Percentiles rank a stretch among this genome's conserved stretches.
These are phyloP conservation scores for Zhengitettix transpicula DNA, from an alignment of 2,888 invertebrate genomes.

Conservation along the genomic window DNA sequence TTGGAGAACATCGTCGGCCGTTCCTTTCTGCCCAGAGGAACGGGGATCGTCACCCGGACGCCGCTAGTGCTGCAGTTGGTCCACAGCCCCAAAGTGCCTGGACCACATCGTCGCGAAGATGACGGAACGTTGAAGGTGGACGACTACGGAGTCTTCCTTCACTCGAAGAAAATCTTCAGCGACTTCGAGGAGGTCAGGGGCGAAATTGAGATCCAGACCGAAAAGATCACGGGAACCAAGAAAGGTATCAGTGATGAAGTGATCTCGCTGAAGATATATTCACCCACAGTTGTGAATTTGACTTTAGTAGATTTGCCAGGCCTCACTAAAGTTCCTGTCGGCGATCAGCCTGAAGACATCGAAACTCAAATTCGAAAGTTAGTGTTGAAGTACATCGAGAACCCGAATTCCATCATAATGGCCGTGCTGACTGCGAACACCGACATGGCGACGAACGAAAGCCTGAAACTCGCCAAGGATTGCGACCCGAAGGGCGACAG, in stretches of 20 bases:
- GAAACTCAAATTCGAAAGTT: conserved; percentile 84
- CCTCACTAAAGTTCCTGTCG: conserved; percentile 95
- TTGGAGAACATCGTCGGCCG: conserved; percentile 94
- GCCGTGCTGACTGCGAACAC: conserved; percentile 97
- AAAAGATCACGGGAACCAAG: conserved; percentile 83
- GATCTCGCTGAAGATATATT: conserved; percentile 91
- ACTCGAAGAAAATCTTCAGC: conserved; percentile 75
- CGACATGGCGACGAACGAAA: conserved; percentile 98
- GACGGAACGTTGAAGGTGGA: conserved; percentile 74
- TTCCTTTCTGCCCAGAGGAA: conserved; percentile 92
- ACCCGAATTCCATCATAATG: conserved; percentile 94
- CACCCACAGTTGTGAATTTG: conserved; percentile 84
- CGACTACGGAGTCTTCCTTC: conserved; percentile 94
- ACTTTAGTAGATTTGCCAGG: conserved; percentile 97
- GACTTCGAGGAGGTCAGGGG: conserved; percentile 79
- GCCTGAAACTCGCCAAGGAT: conserved; percentile 87
- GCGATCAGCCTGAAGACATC: conserved; percentile 97
- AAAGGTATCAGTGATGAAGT: conserved; percentile 94
- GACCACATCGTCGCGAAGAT: conserved; percentile 67
- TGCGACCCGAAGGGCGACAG: conserved; percentile 92
- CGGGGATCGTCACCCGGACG: conserved; percentile 91
- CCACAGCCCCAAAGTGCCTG: conserved; percentile 79
- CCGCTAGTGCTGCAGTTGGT: conserved; percentile 88
- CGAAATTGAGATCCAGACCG: conserved; percentile 92
- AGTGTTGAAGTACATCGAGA: conserved; percentile 76